A percentile compares a stretch with the other conserved stretches of the same genome.
phyloP scores from a whole-genome alignment of 2,797 vertebrate species.

The Aldrovandia affinis region DNA sequence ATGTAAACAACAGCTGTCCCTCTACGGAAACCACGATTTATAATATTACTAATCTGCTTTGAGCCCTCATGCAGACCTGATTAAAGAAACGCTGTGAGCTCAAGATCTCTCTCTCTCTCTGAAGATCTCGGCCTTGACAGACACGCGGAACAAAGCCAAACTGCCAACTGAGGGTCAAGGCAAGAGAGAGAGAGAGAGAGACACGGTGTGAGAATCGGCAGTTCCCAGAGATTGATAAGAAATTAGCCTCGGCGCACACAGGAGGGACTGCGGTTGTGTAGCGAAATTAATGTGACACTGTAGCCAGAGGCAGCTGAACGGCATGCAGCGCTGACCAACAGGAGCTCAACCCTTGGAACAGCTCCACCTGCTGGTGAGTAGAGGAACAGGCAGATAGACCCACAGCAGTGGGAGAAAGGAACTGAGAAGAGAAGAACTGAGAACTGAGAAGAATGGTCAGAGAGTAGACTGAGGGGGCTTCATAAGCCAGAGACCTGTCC shows the following conservation, averaged over 20 bases:
- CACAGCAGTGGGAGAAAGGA: background rate
- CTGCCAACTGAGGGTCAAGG: background rate
- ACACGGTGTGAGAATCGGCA: background rate
- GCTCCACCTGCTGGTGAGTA: conserved; percentile 24
- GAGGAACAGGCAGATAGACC: background rate
- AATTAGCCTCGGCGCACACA: background rate
- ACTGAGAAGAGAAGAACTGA: too few relatives aligned
- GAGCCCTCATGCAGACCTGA: background rate
- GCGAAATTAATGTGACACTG: background rate
- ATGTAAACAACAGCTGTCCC: background rate
- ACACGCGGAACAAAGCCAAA: background rate
- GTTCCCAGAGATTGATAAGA: background rate
- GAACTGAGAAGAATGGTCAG: too few relatives aligned
- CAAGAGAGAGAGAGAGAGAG: background rate
- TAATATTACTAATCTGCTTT: conserved; percentile 16
- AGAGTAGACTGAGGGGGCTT: too few relatives aligned
- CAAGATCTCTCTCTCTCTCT: background rate
- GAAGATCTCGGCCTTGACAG: too few relatives aligned
- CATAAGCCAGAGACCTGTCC: too few relatives aligned
- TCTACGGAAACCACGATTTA: background rate
- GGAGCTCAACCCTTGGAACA: background rate
- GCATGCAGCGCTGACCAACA: background rate
- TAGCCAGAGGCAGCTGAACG: background rate
- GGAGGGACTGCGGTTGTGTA: background rate
- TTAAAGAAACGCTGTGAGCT: background rate